phyloP scores from a whole-genome alignment of 1,140 invertebrate genomes.

The Sitobion miscanthi region DNA sequence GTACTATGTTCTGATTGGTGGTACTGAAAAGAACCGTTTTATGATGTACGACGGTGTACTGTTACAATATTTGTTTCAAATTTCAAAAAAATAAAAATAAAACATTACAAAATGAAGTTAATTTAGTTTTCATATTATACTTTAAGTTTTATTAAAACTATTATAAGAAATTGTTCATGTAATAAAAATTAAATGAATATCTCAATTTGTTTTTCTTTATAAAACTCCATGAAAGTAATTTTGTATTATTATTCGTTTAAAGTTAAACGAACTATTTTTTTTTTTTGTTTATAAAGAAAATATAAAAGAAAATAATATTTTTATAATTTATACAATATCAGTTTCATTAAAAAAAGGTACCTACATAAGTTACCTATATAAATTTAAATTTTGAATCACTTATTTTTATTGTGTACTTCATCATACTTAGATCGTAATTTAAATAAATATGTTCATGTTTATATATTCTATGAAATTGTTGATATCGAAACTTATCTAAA shows the following conservation, averaged over 20 bases:
- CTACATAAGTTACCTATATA: neutral
- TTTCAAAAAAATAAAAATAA: neutral
- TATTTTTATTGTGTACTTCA: neutral
- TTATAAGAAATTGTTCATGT: neutral
- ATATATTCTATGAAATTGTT: neutral
- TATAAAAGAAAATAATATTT: neutral
- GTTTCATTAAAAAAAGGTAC: neutral
- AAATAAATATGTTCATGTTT: neutral
- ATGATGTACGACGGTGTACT: too few species aligned
- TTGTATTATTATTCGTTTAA: neutral
- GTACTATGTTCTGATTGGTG: too few species aligned
- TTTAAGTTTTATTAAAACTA: neutral
- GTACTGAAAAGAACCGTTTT: too few species aligned
- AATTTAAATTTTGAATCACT: neutral
- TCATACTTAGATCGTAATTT: neutral
- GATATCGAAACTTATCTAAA: neutral
- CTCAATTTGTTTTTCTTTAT: neutral
- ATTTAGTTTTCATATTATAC: neutral
- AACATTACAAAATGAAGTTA: neutral
- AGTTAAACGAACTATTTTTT: neutral
- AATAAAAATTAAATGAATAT: slow-evolving; percentile 1
- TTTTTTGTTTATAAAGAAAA: neutral
- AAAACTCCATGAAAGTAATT: neutral
- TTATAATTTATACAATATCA: neutral
- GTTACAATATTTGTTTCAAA: neutral